Conservation (phyloP, 2,113 vertebrate species). For the Castor canadensis region DNA sequence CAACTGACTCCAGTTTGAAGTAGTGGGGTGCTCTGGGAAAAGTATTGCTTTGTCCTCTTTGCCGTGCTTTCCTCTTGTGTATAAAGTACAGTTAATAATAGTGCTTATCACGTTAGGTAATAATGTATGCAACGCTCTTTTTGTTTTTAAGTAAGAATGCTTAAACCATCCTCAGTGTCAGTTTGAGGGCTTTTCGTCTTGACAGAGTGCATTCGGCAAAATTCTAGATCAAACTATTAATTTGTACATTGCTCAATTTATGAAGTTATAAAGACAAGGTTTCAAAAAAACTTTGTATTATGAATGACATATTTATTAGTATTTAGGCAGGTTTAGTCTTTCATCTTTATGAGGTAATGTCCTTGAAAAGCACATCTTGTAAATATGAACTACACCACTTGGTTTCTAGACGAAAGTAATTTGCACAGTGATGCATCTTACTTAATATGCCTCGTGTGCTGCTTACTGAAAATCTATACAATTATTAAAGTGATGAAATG, state of each 20-base stretch:
- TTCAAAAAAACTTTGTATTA: not conserved
- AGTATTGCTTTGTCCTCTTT: not conserved
- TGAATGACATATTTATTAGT: conserved; percentile 55
- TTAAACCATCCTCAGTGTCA: not conserved
- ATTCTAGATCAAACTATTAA: conserved; percentile 41
- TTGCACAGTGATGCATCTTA: conserved; percentile 51
- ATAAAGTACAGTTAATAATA: not conserved
- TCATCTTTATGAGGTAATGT: conserved; percentile 24
- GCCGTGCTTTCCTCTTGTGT: not conserved
- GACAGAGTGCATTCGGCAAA: not conserved
- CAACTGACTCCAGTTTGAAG: not conserved
- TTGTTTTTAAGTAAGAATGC: conserved; percentile 18
- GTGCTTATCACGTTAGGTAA: not conserved
- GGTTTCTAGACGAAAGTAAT: conserved; percentile 47
- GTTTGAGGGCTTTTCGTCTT: conserved; percentile 8
- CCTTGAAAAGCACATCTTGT: conserved; percentile 53
- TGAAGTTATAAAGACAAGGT: conserved; percentile 26
- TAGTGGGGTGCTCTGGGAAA: not conserved
- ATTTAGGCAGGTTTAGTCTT: conserved; percentile 10
- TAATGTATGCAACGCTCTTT: not conserved
- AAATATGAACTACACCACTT: not conserved
- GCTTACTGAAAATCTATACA: conserved; percentile 58
- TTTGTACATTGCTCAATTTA: conserved; percentile 47
- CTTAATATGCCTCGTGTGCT: conserved; percentile 30
- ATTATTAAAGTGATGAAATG: conserved; percentile 61